These are phyloP conservation scores for Lacanobia oleracea DNA, from an alignment of 2,888 invertebrate genomes.

Conservation along the genomic window DNA sequence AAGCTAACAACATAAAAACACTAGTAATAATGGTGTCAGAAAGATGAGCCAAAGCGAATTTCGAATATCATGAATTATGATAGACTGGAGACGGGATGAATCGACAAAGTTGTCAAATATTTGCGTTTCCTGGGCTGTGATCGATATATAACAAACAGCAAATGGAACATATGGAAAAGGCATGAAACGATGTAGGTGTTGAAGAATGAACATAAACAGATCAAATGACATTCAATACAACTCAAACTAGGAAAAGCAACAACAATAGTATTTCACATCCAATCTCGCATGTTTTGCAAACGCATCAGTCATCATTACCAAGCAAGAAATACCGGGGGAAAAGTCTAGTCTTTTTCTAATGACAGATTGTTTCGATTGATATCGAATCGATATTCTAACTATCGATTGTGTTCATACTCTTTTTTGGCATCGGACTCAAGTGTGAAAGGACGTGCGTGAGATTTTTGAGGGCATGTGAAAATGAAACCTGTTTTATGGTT, in stretches of 20 bases:
- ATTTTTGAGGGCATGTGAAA: conserved; percentile 55
- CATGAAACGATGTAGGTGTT: no score
- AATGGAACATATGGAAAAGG: no score
- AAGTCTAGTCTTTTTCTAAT: conserved; percentile 65
- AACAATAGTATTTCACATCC: conserved; percentile 69
- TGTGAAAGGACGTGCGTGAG: conserved; percentile 55
- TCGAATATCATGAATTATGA: no score
- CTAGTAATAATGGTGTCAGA: no score
- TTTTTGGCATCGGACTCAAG: conserved; percentile 55
- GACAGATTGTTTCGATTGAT: conserved; percentile 63
- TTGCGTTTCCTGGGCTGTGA: no score
- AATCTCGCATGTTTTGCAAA: conserved; percentile 67
- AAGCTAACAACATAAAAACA: no score
- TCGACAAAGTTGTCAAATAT: no score
- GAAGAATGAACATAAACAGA: background rate
- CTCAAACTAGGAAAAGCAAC: conserved; percentile 59
- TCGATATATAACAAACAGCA: no score
- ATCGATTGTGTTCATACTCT: conserved; percentile 55
- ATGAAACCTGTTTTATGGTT: conserved; percentile 52
- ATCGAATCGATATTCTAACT: conserved; percentile 63
- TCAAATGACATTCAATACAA: conserved; percentile 22
- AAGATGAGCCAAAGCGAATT: no score
- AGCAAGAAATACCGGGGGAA: conserved; percentile 63
- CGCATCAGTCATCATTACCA: conserved; percentile 53
- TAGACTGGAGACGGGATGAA: no score